Percentiles rank a stretch among this genome's conserved stretches.
Evolutionary conservation across 1,140 invertebrate species (phyloP).

Genomic region (Ips typographus): DNA sequence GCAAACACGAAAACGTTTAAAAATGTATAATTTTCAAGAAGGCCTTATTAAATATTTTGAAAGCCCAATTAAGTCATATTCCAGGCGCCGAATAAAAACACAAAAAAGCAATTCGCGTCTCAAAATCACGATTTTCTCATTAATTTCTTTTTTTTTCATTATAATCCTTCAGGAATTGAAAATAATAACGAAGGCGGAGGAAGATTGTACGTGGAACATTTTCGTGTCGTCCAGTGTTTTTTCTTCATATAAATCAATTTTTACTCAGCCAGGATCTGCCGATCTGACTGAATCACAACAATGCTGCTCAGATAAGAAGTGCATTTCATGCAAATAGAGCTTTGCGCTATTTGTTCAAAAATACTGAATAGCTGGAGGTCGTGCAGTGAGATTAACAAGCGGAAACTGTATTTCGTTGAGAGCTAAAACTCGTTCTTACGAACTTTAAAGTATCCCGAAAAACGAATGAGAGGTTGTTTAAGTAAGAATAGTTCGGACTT

Average conservation of each 20-base stretch:
- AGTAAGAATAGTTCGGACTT: too few relatives aligned
- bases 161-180: neutral
- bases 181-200: neutral
- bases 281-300: neutral
- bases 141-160: conserved; percentile 6
- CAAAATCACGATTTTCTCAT: neutral
- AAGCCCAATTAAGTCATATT: neutral
- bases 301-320: neutral
- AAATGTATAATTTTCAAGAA: neutral
- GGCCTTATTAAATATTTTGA: conserved; percentile 2
- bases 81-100: neutral
- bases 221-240: neutral
- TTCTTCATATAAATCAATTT: neutral
- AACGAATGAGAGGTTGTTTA: neutral
- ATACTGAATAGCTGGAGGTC: neutral
- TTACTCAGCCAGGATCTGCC: neutral
- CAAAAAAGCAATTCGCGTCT: neutral
- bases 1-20: neutral
- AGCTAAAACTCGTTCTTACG: neutral
- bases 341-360: neutral
- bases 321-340: neutral
- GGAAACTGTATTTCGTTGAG: neutral
- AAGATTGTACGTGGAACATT: neutral
- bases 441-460: neutral
- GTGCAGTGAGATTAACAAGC: conserved; percentile 1